Base-by-base conservation (phyloP, 2,797 vertebrate genomes). In the Rhinella marina region DNA sequence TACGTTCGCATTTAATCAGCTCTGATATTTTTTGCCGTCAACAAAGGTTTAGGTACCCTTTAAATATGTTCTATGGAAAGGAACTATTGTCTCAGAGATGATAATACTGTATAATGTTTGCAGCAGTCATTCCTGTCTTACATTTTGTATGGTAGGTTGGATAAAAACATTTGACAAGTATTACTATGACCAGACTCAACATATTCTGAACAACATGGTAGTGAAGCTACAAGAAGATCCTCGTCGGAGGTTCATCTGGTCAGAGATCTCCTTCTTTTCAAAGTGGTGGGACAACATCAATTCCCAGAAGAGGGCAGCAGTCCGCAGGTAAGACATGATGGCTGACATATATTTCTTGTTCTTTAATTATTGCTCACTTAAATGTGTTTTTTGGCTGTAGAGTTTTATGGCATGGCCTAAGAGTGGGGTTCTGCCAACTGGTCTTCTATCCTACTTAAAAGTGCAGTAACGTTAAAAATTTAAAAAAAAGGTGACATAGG, bases 81-180 rank as follows among this genome's bases (percentile, higher is more conserved):
- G 11, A 19, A 17, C 27, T 72, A 3, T 11, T 48, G 19, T 8
- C 29, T 2, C 16, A 73, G 0, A 11, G 29, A 21, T 10, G 7
- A 50, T 19, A 13, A 2, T 54, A 14, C 17, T 62, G 23, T 61
- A n/a, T 48, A 19, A 7, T 50, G 19, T 21, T 19, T 14, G 11
- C 21, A 41, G 14, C 7, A 17, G 17, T 76, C 73, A 85, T 29
- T 27, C 0, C 19, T 9, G 41, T 78, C 11, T 52, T 85, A 21
- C 48, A 41, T 77, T 64, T 64, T 85, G 7, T 7, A 21, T 29
- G 70, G 73, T 92, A 99, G 98, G 98, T 90, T 99, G 98, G 98
- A 91, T 99, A 93, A 99, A 99, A 95, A 99, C 98, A 13, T 99
- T 98, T 48, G 98, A 99, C 92, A 99, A 99, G 93, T 99, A 99